Conservation (phyloP, 2,888 invertebrate species). For the Oegoconia quadripuncta region DNA sequence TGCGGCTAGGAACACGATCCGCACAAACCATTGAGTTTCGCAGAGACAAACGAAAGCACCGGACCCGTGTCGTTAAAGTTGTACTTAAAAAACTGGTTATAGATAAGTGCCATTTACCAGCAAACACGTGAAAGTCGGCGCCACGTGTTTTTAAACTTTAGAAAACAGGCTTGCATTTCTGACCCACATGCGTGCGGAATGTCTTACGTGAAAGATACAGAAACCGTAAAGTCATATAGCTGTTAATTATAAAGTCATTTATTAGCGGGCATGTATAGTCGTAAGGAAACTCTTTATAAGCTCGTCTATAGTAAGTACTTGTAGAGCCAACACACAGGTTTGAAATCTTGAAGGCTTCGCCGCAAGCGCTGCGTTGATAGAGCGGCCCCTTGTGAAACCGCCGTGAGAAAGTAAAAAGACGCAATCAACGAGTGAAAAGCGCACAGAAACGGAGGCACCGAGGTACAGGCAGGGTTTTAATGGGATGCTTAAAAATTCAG, state of each 20-base stretch:
- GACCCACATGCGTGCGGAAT: slow-evolving; percentile 21
- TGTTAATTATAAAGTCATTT: too few relatives aligned
- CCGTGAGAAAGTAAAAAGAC: slow-evolving; percentile 68
- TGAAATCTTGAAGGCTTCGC: slow-evolving; percentile 31
- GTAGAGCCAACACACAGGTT: slow-evolving; percentile 18
- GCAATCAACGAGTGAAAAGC: slow-evolving; percentile 73
- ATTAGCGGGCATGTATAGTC: too few relatives aligned
- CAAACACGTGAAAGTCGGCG: slow-evolving; percentile 51
- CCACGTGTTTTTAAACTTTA: slow-evolving; percentile 23
- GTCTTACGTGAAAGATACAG: background rate
- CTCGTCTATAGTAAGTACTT: too few relatives aligned
- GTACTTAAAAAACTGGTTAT: slow-evolving; percentile 47
- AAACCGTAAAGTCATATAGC: background rate
- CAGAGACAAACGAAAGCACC: slow-evolving; percentile 39
- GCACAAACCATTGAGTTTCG: slow-evolving; percentile 26
- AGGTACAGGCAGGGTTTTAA: slow-evolving; percentile 41
- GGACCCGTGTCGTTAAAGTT: slow-evolving; percentile 18
- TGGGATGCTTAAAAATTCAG: slow-evolving; percentile 74
- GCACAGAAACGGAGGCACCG: slow-evolving; percentile 38
- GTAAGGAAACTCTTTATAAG: too few relatives aligned
- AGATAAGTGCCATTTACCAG: slow-evolving; percentile 46
- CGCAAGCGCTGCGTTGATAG: slow-evolving; percentile 45
- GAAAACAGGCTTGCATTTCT: slow-evolving; percentile 42
- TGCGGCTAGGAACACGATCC: slow-evolving; percentile 36
- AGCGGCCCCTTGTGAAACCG: slow-evolving; percentile 45